phyloP scores from a whole-genome alignment of 1,140 invertebrate species.

The Bombus affinis region DNA sequence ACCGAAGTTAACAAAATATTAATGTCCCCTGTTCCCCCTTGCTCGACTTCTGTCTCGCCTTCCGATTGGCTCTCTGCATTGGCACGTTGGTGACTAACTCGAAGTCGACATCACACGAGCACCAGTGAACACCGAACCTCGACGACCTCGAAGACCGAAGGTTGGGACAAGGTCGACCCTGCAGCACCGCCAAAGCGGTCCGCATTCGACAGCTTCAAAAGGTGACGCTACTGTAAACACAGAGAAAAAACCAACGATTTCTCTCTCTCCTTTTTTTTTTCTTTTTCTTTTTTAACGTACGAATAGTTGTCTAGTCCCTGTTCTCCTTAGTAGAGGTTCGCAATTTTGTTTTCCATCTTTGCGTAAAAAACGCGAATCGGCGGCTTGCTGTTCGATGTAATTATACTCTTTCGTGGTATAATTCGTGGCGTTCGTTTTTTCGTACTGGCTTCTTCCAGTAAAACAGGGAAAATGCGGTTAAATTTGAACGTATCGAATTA shows the following conservation, averaged over 20 bases:
- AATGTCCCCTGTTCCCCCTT: constrained; percentile 49
- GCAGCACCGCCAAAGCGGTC: constrained; percentile 75
- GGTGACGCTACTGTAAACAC: constrained; percentile 75
- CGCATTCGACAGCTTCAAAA: constrained; percentile 82
- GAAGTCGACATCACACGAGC: constrained; percentile 81
- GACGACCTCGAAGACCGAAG: constrained; percentile 79
- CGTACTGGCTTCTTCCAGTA: not conserved
- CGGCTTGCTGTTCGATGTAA: not conserved
- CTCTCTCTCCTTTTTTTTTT: not conserved
- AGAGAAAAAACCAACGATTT: constrained; percentile 39
- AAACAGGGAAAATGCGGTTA: not conserved
- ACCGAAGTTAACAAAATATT: constrained; percentile 60
- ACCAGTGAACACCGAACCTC: constrained; percentile 81
- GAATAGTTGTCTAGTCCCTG: not conserved
- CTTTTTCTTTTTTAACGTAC: not conserved
- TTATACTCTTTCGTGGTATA: too few species aligned
- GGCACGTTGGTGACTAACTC: constrained; percentile 78
- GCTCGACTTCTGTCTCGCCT: constrained; percentile 65
- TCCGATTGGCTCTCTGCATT: constrained; percentile 72
- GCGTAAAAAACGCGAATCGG: not conserved
- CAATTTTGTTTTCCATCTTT: not conserved
- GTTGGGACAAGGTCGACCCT: constrained; percentile 79
- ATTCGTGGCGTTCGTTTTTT: not conserved
- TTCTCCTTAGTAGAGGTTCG: not conserved
- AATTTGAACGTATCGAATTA: not conserved